Percentiles rank a stretch among this genome's conserved stretches.
Evolutionary conservation across 1,140 invertebrate genomes (phyloP).

Genomic region (Scaptodrosophila lebanonensis): DNA sequence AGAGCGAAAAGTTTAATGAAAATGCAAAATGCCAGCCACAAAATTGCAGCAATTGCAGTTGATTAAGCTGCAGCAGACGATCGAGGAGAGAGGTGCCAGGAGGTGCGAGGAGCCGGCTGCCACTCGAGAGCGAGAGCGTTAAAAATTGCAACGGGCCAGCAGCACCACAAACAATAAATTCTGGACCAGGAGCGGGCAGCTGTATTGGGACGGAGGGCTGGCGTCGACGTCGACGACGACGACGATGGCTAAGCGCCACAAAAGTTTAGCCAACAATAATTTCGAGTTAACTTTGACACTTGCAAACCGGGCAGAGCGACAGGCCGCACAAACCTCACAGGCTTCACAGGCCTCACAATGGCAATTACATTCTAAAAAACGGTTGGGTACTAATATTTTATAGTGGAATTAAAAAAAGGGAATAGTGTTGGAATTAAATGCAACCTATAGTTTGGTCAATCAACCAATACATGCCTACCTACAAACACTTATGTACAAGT

Average conservation of each 20-base stretch:
- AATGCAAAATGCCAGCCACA: conserved; percentile 53
- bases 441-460: no score
- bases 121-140: conserved; percentile 10
- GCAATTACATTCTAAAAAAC: no score
- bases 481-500: no score
- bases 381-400: no score
- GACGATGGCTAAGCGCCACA: conserved; percentile 56
- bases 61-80: conserved; percentile 47
- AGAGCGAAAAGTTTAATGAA: conserved; percentile 35
- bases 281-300: conserved; percentile 75
- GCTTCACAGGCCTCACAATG: conserved; percentile 4
- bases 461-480: no score
- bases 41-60: conserved; percentile 68
- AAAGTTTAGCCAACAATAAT: conserved; percentile 75
- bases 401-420: no score
- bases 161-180: conserved; percentile 66
- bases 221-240: conserved; percentile 11
- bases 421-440: no score
- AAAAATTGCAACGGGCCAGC: conserved; percentile 41
- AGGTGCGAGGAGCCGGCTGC: conserved; percentile 8
- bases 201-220: neutral
- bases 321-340: conserved; percentile 1
- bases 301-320: conserved; percentile 57
- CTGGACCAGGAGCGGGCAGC: conserved; percentile 13
- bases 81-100: neutral